Evolutionary conservation across 1,140 invertebrate genomes (phyloP), one percentile per base, ranked within the genome.

Genomic region (Oncopeltus fasciatus): DNA sequence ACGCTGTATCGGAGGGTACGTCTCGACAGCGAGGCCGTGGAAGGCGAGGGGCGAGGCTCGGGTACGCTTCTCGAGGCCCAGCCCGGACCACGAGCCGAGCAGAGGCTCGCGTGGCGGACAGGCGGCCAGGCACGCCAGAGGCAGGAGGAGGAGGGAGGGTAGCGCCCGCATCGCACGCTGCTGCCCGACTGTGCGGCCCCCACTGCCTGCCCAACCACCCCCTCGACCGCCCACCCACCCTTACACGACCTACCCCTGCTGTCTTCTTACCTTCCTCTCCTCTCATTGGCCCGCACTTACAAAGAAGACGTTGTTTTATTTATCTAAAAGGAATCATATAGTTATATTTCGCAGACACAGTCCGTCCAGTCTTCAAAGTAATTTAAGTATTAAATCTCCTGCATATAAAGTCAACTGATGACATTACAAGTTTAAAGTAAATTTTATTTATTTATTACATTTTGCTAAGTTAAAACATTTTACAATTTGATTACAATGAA

Each of bases 21-120:
- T 65, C 28, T 68, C 63, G 28, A 68, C 65, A 26, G 67, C 67
- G 14, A 68, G 57, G n/a, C 65, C 66, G 62, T 65, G 67, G 51
- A 68, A 68, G 20, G 67, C 65, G 28, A 68, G n/a, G 8, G 63
- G 61, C 43, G 64, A 44, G 14, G 24, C 12, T 38, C 60, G 58
- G 31, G 62, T 57, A 2, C 65, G 20, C 11, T 60, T 26, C 61
- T 68, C 65, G 29, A 66, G 62, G n/a, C 60, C 53, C 28, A 63
- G 57, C n/a, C 62, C 60, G 44, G 38, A 31, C 63, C 65, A 64
- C 14, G 46, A 57, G 29, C 61, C 56, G 11, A 57, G 47, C 14
- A 27, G 21, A 46, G 61, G 38, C n/a, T 62, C 57, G 3, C 24
- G 33, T 14, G 58, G 26, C n/a, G 44, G 33, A n/a, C 21, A 26